Percentiles rank a stretch among this genome's conserved stretches.
Evolutionary conservation across 2,113 vertebrate species (phyloP).

Genomic region (Microtus montanus): DNA sequence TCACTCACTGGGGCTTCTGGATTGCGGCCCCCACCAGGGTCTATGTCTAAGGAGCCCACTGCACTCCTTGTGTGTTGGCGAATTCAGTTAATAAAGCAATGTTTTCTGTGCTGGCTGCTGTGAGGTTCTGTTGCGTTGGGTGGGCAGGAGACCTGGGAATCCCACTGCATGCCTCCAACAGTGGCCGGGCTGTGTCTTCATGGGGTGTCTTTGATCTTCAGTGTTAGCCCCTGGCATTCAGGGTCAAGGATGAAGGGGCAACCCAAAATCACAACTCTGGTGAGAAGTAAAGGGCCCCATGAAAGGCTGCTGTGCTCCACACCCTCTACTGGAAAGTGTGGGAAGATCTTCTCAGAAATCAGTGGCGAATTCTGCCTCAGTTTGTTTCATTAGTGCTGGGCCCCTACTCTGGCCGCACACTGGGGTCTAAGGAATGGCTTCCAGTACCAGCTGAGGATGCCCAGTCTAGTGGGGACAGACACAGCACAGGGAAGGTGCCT

Average conservation of each 20-base stretch:
- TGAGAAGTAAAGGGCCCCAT: background rate
- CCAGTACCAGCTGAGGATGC: background rate
- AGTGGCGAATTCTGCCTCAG: background rate
- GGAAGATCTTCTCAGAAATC: background rate
- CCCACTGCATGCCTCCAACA: background rate
- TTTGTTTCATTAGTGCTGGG: background rate
- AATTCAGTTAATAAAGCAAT: conserved; percentile 99
- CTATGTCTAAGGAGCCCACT: conserved; percentile 83
- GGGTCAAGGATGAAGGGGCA: background rate
- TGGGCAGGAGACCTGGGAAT: background rate
- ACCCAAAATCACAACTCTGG: background rate
- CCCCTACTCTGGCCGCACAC: background rate
- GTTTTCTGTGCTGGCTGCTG: conserved; percentile 92
- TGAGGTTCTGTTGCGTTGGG: conserved; percentile 40
- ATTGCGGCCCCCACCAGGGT: conserved; percentile 23
- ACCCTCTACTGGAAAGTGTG: background rate
- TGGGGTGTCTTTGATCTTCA: background rate
- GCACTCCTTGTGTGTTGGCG: conserved; percentile 94
- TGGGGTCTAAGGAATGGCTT: background rate
- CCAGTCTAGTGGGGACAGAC: background rate
- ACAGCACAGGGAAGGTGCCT: background rate
- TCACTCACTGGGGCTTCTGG: conserved; percentile 63
- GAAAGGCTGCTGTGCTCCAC: background rate
- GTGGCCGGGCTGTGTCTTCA: too few relatives aligned
- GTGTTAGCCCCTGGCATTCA: background rate